Evolutionary conservation across 2,797 vertebrate species (phyloP), one percentile per base, ranked within the genome.

Genomic region (Smutsia temminckii): DNA sequence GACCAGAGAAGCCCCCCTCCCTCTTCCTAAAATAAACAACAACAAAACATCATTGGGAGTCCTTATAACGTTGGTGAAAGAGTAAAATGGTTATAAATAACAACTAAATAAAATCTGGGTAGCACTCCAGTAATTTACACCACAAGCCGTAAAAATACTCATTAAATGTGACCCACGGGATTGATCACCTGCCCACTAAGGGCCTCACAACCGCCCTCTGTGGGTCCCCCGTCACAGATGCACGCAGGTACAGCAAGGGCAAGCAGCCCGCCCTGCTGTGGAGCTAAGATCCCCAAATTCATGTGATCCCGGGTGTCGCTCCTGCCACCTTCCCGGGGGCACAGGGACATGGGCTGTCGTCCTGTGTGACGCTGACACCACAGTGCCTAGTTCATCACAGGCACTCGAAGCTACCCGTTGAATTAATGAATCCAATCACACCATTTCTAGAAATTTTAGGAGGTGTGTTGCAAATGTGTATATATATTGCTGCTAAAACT

Each of bases 311-410:
- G 1, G 2, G 59, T 13, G 17, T 53, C 34, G 10, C 34, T 17
- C 9, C n/a, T 4, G 29, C 40, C 0, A 20, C 40, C 3, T 21
- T 32, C 55, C 8, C 11, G 8, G 66, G 14, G 53, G 1, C 8
- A 1, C 0, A 18, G 49, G 37, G 61, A 2, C 8, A 1, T 0
- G 23, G 49, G 37, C 66, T 61, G 42, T 34, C 1, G 10, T 40
- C 40, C 10, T 14, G 27, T 61, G 25, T 14, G 25, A 59, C 0
- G 0, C 7, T 2, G 63, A 64, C 3, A 0, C 16, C 49, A 5
- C 11, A n/a, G 40, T 7, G 25, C 34, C 11, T 5, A 11, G 3
- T 7, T n/a, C 42, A 6, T 1, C 8, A 0, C 1, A 63, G 84
- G 66, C 5, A 8, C 69, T 55, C 71, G 42, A 2, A 81, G 23